Evolutionary conservation across 2,797 vertebrate species (phyloP).

Genomic region (Lithobates sylvaticus): DNA sequence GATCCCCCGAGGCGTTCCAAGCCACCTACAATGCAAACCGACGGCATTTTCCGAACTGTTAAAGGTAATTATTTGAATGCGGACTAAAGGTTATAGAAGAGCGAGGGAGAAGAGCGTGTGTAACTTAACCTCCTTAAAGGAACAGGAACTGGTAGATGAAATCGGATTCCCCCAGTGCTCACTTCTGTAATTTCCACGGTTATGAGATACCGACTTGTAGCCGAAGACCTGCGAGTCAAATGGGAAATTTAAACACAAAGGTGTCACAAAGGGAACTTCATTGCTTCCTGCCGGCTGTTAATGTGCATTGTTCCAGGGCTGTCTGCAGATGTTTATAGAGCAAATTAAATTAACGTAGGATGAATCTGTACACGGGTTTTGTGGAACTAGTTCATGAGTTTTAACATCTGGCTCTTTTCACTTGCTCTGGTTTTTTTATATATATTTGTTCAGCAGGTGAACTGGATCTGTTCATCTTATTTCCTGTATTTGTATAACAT

Average conservation of each 20-base stretch:
- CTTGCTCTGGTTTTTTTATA: neutral
- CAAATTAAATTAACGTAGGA: slow-evolving; percentile 1
- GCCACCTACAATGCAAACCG: slow-evolving; percentile 59
- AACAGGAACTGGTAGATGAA: slow-evolving; percentile 55
- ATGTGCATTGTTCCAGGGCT: slow-evolving; percentile 31
- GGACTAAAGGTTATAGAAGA: slow-evolving; percentile 53
- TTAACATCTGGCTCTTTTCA: neutral
- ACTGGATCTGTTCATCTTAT: neutral
- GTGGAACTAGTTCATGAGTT: neutral
- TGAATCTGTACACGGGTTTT: neutral
- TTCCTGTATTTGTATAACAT: neutral
- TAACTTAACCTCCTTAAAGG: slow-evolving; percentile 57
- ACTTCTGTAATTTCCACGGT: slow-evolving; percentile 53
- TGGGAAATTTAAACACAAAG: slow-evolving; percentile 48
- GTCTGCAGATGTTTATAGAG: slow-evolving; percentile 37
- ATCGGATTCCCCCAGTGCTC: slow-evolving; percentile 53
- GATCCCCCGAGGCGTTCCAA: slow-evolving; percentile 38
- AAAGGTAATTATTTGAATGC: slow-evolving; percentile 56
- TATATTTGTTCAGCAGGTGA: neutral
- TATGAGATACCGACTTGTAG: slow-evolving; percentile 41
- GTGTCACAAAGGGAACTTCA: slow-evolving; percentile 42
- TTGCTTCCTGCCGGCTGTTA: slow-evolving; percentile 17
- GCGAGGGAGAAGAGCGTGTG: slow-evolving; percentile 20
- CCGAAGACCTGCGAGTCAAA: slow-evolving; percentile 39
- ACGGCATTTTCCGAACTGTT: slow-evolving; percentile 59